These are phyloP conservation scores for Trichosurus vulpecula DNA, from an alignment of 2,797 vertebrate species.

Conservation along the genomic window DNA sequence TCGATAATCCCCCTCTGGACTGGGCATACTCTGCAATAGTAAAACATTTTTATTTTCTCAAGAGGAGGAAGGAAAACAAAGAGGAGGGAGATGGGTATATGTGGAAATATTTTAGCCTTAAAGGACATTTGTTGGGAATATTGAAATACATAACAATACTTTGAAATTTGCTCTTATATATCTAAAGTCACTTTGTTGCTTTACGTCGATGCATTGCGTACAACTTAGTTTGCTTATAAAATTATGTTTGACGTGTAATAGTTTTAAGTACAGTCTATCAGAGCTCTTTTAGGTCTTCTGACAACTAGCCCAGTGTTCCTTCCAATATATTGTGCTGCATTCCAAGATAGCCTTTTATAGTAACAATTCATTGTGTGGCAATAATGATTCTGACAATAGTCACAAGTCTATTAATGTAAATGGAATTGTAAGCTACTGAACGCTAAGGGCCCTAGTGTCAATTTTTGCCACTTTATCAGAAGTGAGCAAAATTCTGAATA, in stretches of 20 bases:
- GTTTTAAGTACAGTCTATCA: neutral
- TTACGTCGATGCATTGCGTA: neutral
- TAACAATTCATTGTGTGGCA: neutral
- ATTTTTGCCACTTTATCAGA: slow-evolving; percentile 37
- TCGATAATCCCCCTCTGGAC: neutral
- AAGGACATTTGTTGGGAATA: neutral
- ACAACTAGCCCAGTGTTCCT: neutral
- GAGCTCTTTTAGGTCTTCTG: neutral
- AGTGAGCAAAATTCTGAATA: slow-evolving; percentile 10
- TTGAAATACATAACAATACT: neutral
- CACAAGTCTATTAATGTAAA: neutral
- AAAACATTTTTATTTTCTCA: slow-evolving; percentile 16
- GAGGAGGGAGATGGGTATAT: neutral
- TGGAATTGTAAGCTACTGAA: neutral
- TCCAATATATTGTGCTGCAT: neutral
- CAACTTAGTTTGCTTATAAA: neutral
- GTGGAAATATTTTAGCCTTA: slow-evolving; percentile 8
- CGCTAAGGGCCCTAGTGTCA: neutral
- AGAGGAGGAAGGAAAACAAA: neutral
- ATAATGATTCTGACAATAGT: neutral
- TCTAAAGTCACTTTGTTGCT: neutral
- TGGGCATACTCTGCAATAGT: neutral
- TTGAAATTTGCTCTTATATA: neutral
- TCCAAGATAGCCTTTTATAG: neutral
- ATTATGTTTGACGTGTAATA: neutral